A percentile compares a stretch with the other conserved stretches of the same genome.
These are phyloP conservation scores for Trinectes maculatus DNA, from an alignment of 2,113 vertebrate genomes.

Conservation along the genomic window DNA sequence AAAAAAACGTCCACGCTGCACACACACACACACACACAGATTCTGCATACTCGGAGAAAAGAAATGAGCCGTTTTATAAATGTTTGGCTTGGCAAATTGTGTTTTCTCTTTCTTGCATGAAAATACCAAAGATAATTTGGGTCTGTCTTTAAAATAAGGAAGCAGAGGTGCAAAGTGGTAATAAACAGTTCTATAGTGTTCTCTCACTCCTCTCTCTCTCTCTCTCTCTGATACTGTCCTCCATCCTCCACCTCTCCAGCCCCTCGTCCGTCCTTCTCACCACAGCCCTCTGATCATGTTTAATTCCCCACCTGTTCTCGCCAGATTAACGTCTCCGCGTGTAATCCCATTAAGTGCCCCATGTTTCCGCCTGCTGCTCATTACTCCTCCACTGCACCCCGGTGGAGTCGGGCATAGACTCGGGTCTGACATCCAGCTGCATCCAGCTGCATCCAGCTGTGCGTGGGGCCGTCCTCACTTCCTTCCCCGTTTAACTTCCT, in stretches of 20 bases:
- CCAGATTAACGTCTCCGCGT: slow-evolving; percentile 75
- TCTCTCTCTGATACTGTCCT: slow-evolving; percentile 13
- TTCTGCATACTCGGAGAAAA: slow-evolving; percentile 27
- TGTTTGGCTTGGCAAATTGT: slow-evolving; percentile 57
- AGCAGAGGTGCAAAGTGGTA: too few species aligned
- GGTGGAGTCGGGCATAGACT: slow-evolving; percentile 54
- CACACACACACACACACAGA: slow-evolving; percentile 16
- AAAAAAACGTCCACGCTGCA: neutral
- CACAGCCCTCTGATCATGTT: slow-evolving; percentile 72
- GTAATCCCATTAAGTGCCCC: slow-evolving; percentile 78
- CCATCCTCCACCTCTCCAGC: neutral
- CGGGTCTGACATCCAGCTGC: slow-evolving; percentile 42
- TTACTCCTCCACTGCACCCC: slow-evolving; percentile 58
- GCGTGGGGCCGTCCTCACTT: slow-evolving; percentile 26
- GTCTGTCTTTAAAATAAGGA: slow-evolving; percentile 33
- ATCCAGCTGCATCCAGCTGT: slow-evolving; percentile 43
- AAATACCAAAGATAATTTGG: slow-evolving; percentile 46
- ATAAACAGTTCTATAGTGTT: too few species aligned
- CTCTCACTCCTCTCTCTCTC: too few species aligned
- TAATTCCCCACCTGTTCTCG: slow-evolving; percentile 79
- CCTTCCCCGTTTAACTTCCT: slow-evolving; percentile 3
- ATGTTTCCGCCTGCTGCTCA: slow-evolving; percentile 65
- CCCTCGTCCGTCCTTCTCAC: slow-evolving; percentile 38
- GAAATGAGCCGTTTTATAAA: slow-evolving; percentile 57
- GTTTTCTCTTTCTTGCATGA: slow-evolving; percentile 43